Evolutionary conservation across 2,888 invertebrate species (phyloP).

Genomic region (Drosophila mettleri): DNA sequence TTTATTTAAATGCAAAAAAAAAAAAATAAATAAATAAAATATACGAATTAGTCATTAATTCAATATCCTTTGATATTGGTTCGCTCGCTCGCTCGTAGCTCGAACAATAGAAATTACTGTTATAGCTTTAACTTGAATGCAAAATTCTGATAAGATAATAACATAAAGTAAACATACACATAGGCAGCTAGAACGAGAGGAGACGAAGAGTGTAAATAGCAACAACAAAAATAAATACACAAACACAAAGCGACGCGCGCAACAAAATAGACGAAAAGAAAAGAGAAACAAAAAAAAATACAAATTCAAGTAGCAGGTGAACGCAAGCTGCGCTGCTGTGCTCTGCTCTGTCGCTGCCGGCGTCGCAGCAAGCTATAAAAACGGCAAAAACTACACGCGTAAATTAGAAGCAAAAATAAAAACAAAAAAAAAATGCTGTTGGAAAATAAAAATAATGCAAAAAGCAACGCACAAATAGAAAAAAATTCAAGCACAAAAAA

Average conservation of each 20-base stretch:
- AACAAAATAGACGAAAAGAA: slow-evolving; percentile 23
- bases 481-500: slow-evolving; percentile 17
- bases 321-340: slow-evolving; percentile 21
- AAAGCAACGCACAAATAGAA: slow-evolving; percentile 12
- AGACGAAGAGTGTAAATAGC: slow-evolving; percentile 1
- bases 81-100: slow-evolving; percentile 1
- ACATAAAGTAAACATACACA: slow-evolving; percentile 21
- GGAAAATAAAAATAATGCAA: slow-evolving; percentile 18
- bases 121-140: slow-evolving; percentile 45
- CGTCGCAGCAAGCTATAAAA: slow-evolving; percentile 54
- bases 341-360: slow-evolving; percentile 24
- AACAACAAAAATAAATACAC: slow-evolving; percentile 3
- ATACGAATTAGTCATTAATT: slow-evolving; percentile 2
- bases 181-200: slow-evolving; percentile 3
- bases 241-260: slow-evolving; percentile 19
- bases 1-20: background rate
- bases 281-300: background rate
- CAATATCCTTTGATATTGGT: slow-evolving; percentile 10
- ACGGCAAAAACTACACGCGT: slow-evolving; percentile 64
- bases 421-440: slow-evolving; percentile 48
- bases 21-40: too few relatives aligned
- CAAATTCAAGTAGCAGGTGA: slow-evolving; percentile 45
- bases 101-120: slow-evolving; percentile 43
- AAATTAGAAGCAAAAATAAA: slow-evolving; percentile 66
- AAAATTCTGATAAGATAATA: slow-evolving; percentile 61